These are phyloP conservation scores for Sciurus vulgaris DNA, from an alignment of 2,797 vertebrate genomes.

Conservation along the genomic window DNA sequence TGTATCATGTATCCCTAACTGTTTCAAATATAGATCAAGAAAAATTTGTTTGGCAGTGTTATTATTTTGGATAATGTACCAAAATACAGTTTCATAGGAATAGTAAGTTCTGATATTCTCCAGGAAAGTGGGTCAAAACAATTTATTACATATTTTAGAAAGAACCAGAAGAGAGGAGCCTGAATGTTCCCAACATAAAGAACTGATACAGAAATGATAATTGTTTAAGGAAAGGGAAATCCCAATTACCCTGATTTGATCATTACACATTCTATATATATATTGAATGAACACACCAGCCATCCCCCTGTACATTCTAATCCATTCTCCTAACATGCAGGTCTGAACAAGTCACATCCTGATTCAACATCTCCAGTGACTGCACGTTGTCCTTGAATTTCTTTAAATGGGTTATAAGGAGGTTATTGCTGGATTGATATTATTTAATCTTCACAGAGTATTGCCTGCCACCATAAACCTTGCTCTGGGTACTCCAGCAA, in stretches of 20 bases:
- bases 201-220: not conserved
- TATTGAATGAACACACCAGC: not conserved
- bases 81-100: not conserved
- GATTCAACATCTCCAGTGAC: not conserved
- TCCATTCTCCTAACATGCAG: not conserved
- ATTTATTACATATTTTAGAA: not conserved
- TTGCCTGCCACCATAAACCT: not conserved
- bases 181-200: not conserved
- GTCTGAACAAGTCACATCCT: not conserved
- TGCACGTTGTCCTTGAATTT: not conserved
- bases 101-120: not conserved
- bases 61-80: not conserved
- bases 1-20: no score
- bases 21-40: not conserved
- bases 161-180: not conserved
- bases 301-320: not conserved
- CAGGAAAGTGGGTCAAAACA: not conserved
- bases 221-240: not conserved
- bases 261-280: not conserved
- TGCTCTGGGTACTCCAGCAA: not conserved
- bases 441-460: not conserved
- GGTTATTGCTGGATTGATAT: not conserved
- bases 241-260: not conserved
- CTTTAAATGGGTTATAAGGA: not conserved
- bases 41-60: not conserved